Conservation (phyloP, 1,140 invertebrate species). For the Probaryconus sp. region DNA sequence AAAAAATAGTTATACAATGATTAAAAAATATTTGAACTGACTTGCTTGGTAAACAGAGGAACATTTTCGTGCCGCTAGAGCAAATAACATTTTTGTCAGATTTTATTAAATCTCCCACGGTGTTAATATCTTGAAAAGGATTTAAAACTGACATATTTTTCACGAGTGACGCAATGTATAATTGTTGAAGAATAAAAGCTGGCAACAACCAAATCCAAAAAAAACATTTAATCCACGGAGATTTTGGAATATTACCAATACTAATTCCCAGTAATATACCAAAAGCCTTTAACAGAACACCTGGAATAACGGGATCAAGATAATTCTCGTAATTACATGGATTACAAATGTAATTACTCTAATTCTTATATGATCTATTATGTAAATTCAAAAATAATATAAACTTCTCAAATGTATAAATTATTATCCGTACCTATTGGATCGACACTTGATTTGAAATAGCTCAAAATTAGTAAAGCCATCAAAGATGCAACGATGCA, state of each 20-base stretch:
- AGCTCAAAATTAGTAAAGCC: slow-evolving; percentile 19
- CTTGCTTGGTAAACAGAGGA: slow-evolving; percentile 19
- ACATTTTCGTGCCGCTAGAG: slow-evolving; percentile 15
- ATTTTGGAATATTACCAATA: slow-evolving; percentile 35
- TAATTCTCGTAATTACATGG: too few species aligned
- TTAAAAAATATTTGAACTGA: neutral
- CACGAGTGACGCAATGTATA: slow-evolving; percentile 45
- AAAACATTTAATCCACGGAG: slow-evolving; percentile 39
- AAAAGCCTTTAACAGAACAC: slow-evolving; percentile 46
- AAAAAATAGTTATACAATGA: neutral
- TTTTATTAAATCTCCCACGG: slow-evolving; percentile 38
- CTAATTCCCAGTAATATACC: slow-evolving; percentile 50
- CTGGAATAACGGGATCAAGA: neutral
- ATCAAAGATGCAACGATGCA: slow-evolving; percentile 20
- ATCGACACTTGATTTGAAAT: slow-evolving; percentile 12
- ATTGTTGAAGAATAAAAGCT: slow-evolving; percentile 57
- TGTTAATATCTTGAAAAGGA: slow-evolving; percentile 36
- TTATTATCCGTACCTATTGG: slow-evolving; percentile 37
- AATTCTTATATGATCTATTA: too few species aligned
- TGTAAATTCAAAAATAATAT: neutral
- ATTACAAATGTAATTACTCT: too few species aligned
- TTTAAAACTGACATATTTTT: slow-evolving; percentile 43
- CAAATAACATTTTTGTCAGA: slow-evolving; percentile 46
- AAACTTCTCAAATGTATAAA: too few species aligned
- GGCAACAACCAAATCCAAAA: slow-evolving; percentile 54